A percentile compares a stretch with the other conserved stretches of the same genome.
Evolutionary conservation across 2,113 vertebrate species (phyloP).

Genomic region (Riparia riparia): DNA sequence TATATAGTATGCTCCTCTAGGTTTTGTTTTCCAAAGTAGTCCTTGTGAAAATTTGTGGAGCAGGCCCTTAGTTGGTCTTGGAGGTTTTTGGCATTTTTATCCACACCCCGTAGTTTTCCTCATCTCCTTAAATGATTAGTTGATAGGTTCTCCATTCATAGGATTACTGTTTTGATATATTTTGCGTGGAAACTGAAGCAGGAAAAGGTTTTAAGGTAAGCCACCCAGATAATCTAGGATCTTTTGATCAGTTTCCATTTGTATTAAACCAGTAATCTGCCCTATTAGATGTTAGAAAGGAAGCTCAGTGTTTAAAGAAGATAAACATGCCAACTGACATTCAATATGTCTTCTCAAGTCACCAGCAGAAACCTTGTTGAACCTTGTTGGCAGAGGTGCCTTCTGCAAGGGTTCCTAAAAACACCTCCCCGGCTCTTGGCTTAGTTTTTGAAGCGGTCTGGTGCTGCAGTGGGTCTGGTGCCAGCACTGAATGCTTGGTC

Average conservation of each 20-base stretch:
- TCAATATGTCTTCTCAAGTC: constrained; percentile 21
- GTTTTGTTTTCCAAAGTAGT: background rate
- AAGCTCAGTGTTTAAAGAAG: constrained; percentile 40
- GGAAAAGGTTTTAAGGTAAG: constrained; percentile 26
- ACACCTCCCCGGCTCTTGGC: background rate
- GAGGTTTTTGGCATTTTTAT: background rate
- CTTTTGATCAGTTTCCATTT: constrained; percentile 68
- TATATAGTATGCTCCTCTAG: background rate
- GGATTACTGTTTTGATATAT: constrained; percentile 28
- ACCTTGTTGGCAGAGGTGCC: constrained; percentile 17
- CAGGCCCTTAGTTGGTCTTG: background rate
- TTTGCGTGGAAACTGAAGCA: constrained; percentile 40
- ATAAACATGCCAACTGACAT: constrained; percentile 49
- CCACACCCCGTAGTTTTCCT: background rate
- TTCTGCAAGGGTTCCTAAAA: constrained; percentile 30
- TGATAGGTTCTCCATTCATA: background rate
- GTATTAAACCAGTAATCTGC: constrained; percentile 15
- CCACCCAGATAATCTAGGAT: constrained; percentile 22
- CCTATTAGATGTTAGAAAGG: constrained; percentile 50
- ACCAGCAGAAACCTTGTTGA: background rate
- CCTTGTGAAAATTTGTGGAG: background rate
- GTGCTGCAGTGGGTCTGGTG: background rate
- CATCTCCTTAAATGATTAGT: background rate
- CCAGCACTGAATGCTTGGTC: background rate
- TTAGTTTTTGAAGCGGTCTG: constrained; percentile 27